Evolutionary conservation across 2,888 invertebrate genomes (phyloP).

Genomic region (Lypha dubia): DNA sequence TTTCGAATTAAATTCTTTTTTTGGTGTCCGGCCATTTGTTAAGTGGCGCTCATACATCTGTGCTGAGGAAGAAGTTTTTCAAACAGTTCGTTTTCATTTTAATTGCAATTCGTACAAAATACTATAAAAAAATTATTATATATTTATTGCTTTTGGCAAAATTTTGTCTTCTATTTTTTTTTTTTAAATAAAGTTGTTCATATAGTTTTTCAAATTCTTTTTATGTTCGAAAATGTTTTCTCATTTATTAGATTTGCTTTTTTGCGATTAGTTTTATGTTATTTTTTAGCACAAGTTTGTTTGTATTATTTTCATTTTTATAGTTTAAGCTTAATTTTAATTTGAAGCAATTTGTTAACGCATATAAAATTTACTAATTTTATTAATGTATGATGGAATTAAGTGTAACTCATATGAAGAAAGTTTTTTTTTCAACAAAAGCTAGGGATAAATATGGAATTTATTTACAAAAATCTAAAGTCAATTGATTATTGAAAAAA

Average conservation of each 20-base stretch:
- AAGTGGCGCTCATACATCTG: slow-evolving; percentile 44
- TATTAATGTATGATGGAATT: too few relatives aligned
- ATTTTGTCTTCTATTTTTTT: too few relatives aligned
- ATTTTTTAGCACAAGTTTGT: not conserved
- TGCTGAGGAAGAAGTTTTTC: slow-evolving; percentile 18
- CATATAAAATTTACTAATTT: too few relatives aligned
- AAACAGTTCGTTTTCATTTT: slow-evolving; percentile 24
- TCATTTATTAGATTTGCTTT: slow-evolving; percentile 57
- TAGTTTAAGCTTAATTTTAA: too few relatives aligned
- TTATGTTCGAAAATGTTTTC: not conserved
- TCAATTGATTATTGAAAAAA: too few relatives aligned
- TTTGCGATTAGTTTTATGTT: not conserved
- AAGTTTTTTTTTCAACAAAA: too few relatives aligned
- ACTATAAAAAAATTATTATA: slow-evolving; percentile 37
- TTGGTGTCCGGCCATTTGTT: slow-evolving; percentile 27
- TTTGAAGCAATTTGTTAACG: too few relatives aligned
- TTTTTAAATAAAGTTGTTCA: not conserved
- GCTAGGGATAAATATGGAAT: too few relatives aligned
- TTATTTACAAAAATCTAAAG: too few relatives aligned
- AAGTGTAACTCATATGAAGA: too few relatives aligned
- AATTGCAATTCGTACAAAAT: slow-evolving; percentile 38
- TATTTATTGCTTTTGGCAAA: slow-evolving; percentile 46
- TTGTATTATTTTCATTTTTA: not conserved
- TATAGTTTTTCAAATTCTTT: not conserved
- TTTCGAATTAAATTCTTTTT: slow-evolving; percentile 29